phyloP scores from a whole-genome alignment of 2,797 vertebrate species.

The Cephalopachus bancanus region DNA sequence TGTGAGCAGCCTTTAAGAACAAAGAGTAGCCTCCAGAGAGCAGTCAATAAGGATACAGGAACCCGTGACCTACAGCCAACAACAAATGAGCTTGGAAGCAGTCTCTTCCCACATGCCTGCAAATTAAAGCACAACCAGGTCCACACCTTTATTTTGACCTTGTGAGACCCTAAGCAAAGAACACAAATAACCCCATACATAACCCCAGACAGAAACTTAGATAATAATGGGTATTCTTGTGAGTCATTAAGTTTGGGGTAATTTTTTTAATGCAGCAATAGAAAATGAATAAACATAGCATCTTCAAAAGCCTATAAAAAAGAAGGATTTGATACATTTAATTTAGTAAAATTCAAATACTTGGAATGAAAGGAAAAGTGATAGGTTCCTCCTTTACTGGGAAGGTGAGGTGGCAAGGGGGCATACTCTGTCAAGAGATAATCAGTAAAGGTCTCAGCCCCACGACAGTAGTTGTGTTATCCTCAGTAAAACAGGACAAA shows the following conservation, averaged over 20 bases:
- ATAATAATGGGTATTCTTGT: not conserved
- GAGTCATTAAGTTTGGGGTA: not conserved
- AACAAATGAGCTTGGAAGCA: not conserved
- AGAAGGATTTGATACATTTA: not conserved
- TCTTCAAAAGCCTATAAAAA: conserved; percentile 28
- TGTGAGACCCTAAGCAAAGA: not conserved
- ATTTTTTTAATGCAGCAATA: not conserved
- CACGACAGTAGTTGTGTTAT: not conserved
- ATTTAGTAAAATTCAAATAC: not conserved
- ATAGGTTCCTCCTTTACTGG: not conserved
- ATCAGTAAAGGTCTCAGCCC: not conserved
- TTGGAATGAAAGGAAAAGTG: not conserved
- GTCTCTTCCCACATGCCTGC: not conserved
- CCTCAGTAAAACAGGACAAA: not conserved
- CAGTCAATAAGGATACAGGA: not conserved
- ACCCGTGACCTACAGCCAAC: not conserved
- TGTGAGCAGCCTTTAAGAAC: not conserved
- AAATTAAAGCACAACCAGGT: not conserved
- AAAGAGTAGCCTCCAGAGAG: not conserved
- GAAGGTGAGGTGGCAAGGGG: not conserved
- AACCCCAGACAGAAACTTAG: not conserved
- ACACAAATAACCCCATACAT: not conserved
- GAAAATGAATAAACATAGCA: not conserved
- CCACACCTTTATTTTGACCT: not conserved
- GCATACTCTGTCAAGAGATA: not conserved